phyloP scores from a whole-genome alignment of 2,113 vertebrate species.

The Pyrgilauda ruficollis region DNA sequence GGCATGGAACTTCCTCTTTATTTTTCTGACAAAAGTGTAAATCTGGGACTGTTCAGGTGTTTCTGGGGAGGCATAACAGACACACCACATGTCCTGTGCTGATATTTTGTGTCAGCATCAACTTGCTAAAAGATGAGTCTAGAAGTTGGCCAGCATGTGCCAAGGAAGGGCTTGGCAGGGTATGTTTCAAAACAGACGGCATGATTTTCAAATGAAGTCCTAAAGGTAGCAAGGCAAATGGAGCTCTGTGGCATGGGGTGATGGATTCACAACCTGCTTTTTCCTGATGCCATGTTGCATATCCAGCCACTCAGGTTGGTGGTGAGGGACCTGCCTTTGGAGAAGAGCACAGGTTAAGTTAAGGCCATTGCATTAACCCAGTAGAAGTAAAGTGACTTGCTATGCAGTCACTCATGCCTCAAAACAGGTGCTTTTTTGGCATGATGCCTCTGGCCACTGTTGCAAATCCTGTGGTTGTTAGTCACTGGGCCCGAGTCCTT shows the following conservation, averaged over 20 bases:
- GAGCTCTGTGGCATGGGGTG: neutral
- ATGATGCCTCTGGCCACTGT: neutral
- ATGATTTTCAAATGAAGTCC: neutral
- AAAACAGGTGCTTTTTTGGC: neutral
- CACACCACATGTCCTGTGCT: fast-evolving
- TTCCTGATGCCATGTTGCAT: neutral
- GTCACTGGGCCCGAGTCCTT: neutral
- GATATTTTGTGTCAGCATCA: neutral
- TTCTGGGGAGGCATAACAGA: neutral
- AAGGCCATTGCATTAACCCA: neutral
- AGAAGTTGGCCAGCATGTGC: neutral
- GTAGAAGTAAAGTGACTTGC: neutral
- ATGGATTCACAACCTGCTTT: neutral
- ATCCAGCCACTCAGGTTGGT: neutral
- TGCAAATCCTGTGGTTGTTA: slow-evolving; percentile 41
- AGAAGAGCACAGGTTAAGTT: neutral
- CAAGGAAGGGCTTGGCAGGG: neutral
- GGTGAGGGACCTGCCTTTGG: neutral
- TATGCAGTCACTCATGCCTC: neutral
- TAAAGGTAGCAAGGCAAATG: neutral
- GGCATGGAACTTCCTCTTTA: neutral
- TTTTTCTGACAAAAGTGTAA: neutral
- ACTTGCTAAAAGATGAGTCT: neutral
- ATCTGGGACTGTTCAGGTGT: neutral
- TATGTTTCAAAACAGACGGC: neutral